Conservation (phyloP, 2,113 vertebrate species). For the Strix uralensis region DNA sequence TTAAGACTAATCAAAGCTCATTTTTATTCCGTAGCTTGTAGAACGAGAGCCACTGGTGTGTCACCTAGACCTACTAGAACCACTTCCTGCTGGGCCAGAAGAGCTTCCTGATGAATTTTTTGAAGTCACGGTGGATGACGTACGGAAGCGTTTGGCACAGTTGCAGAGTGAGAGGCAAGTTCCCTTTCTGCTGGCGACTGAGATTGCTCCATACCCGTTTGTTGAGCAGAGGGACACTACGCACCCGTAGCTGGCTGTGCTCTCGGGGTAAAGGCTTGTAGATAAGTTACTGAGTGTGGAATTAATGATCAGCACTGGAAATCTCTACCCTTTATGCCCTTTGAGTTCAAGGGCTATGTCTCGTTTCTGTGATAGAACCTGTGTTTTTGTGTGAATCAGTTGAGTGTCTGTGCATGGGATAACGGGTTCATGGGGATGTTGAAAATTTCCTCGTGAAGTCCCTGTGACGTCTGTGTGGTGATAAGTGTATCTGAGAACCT, state of each 20-base stretch:
- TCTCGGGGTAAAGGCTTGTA: background rate
- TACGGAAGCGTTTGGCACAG: conserved; percentile 90
- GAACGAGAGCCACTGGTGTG: conserved; percentile 84
- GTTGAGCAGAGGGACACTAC: background rate
- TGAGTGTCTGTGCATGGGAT: background rate
- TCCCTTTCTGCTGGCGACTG: background rate
- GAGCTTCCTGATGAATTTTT: conserved; percentile 94
- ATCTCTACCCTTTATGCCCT: background rate
- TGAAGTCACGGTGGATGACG: conserved; percentile 92
- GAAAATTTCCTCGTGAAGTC: background rate
- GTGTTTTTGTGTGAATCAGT: background rate
- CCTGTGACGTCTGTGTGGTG: background rate
- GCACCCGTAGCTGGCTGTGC: background rate
- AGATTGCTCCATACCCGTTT: background rate
- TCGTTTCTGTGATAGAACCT: background rate
- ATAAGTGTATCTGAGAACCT: background rate
- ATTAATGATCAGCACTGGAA: background rate
- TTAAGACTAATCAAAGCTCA: background rate
- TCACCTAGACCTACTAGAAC: conserved; percentile 80
- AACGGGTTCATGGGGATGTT: background rate
- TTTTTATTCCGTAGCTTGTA: conserved; percentile 59
- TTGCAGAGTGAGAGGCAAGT: conserved; percentile 92
- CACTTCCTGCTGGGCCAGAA: background rate
- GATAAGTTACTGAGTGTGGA: background rate
- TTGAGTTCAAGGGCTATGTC: background rate